phyloP scores from a whole-genome alignment of 2,113 vertebrate species.

The Alligator sinensis region DNA sequence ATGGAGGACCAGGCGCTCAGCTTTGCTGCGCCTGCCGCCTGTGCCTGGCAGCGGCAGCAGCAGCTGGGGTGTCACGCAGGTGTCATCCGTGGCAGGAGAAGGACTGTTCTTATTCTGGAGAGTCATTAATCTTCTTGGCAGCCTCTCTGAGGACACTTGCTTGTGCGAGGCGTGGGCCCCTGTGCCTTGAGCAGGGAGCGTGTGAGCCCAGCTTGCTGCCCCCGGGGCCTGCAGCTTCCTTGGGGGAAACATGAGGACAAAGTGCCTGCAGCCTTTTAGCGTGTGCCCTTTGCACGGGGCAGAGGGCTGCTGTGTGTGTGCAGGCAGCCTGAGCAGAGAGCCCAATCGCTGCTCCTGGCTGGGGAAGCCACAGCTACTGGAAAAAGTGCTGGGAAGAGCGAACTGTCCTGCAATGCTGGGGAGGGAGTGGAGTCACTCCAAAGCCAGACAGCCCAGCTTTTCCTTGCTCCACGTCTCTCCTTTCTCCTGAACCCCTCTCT shows the following conservation, averaged over 20 bases:
- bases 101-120: slow-evolving; percentile 10
- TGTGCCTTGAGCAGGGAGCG: no score
- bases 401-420: not conserved
- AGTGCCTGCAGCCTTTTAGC: not conserved
- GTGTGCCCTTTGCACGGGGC: not conserved
- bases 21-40: not conserved
- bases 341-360: not conserved
- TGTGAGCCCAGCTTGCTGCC: not conserved
- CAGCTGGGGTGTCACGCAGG: not conserved
- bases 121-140: slow-evolving; percentile 36
- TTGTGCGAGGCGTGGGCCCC: not conserved
- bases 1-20: not conserved
- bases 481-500: no score
- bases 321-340: not conserved
- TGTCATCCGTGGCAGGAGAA: not conserved
- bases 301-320: not conserved
- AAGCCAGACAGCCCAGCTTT: not conserved
- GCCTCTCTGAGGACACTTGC: not conserved
- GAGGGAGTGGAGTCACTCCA: no score
- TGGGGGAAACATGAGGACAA: not conserved
- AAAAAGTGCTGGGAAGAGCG: not conserved
- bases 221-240: not conserved
- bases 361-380: not conserved
- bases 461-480: not conserved
- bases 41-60: not conserved